These are phyloP conservation scores for Ictidomys tridecemlineatus DNA, from an alignment of 2,113 vertebrate genomes.

Conservation along the genomic window DNA sequence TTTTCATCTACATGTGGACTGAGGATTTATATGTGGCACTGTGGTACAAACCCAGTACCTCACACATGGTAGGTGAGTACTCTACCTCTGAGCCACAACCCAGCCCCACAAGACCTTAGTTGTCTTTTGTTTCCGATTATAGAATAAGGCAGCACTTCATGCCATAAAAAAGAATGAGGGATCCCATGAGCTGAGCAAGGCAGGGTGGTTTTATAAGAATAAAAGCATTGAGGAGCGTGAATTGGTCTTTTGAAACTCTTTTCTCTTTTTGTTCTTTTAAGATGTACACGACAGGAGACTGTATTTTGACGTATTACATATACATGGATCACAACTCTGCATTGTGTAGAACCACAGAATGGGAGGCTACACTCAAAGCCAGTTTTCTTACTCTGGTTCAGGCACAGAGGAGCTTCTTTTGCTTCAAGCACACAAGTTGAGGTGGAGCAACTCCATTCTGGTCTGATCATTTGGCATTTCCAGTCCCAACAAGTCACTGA, in stretches of 20 bases:
- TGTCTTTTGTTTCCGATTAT: not conserved
- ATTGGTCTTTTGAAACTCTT: not conserved
- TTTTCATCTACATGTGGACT: too few relatives aligned
- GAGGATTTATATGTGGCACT: too few relatives aligned
- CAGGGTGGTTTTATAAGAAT: not conserved
- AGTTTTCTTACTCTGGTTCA: not conserved
- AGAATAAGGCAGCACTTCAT: not conserved
- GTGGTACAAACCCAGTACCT: too few relatives aligned
- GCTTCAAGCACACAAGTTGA: not conserved
- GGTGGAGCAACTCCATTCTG: not conserved
- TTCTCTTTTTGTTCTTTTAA: too few relatives aligned
- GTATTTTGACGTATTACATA: too few relatives aligned
- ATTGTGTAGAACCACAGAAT: too few relatives aligned
- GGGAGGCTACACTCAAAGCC: not conserved
- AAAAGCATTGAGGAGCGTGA: not conserved
- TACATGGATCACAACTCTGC: too few relatives aligned
- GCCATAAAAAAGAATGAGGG: not conserved
- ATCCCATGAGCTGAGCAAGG: not conserved
- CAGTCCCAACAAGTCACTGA: too few relatives aligned
- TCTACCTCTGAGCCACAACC: too few relatives aligned
- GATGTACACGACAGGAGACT: too few relatives aligned
- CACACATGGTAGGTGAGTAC: too few relatives aligned
- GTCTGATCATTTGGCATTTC: not conserved
- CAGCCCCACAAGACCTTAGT: too few relatives aligned
- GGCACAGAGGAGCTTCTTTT: not conserved